Conservation (phyloP, 2,113 vertebrate genomes). For the Myanophis thanlyinensis region DNA sequence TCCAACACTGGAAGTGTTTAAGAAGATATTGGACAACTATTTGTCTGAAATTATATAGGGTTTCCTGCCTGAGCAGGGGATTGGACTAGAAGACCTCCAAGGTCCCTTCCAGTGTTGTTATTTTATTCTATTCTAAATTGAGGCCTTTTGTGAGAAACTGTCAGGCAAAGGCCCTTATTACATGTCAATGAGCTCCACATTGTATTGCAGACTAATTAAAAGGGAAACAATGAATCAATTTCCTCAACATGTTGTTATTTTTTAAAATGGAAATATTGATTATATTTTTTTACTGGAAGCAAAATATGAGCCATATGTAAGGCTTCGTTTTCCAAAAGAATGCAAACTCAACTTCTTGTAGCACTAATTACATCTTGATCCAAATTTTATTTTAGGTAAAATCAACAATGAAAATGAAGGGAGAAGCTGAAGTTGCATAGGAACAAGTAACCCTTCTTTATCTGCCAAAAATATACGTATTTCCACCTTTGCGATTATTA, state of each 20-base stretch:
- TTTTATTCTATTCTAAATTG: neutral
- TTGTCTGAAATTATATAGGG: too few relatives aligned
- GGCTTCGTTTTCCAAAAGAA: conserved; percentile 56
- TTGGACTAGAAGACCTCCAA: too few relatives aligned
- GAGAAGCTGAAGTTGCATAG: neutral
- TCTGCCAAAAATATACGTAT: conserved; percentile 1
- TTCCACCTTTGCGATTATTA: conserved; percentile 36
- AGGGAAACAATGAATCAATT: conserved; percentile 63
- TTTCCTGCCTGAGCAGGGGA: too few relatives aligned
- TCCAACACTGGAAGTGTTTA: too few relatives aligned
- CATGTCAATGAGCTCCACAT: conserved; percentile 63
- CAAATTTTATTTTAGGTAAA: conserved; percentile 28
- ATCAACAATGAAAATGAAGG: neutral
- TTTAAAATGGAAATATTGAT: conserved; percentile 42
- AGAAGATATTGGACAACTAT: too few relatives aligned
- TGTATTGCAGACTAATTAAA: conserved; percentile 59
- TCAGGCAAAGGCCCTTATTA: conserved; percentile 45
- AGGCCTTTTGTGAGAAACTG: conserved; percentile 36
- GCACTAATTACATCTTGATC: conserved; percentile 28
- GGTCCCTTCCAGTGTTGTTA: too few relatives aligned
- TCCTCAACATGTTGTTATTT: conserved; percentile 49
- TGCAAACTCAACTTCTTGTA: conserved; percentile 50
- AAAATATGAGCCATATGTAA: conserved; percentile 54
- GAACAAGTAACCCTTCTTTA: conserved; percentile 2
- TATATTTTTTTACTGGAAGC: conserved; percentile 52